Evolutionary conservation across 2,888 invertebrate genomes (phyloP).

Genomic region (Eulithis prunata): DNA sequence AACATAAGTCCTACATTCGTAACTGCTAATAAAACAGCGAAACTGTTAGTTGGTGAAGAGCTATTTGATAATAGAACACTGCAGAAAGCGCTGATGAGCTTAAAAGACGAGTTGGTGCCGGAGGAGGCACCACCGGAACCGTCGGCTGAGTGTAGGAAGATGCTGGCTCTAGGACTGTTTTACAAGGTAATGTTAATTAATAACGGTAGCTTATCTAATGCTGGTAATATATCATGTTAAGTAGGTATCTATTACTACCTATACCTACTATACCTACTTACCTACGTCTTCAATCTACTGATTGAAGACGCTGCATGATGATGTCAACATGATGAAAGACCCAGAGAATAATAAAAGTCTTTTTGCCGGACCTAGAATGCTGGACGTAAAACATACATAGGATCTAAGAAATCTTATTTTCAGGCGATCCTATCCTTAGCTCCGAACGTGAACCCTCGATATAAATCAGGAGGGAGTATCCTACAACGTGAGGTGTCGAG

Average conservation of each 20-base stretch:
- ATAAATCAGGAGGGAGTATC: constrained; percentile 80
- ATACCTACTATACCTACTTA: no score
- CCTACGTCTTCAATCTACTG: no score
- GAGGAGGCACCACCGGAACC: constrained; percentile 87
- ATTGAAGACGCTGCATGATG: no score
- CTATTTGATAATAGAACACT: constrained; percentile 73
- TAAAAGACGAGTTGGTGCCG: constrained; percentile 86
- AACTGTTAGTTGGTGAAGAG: constrained; percentile 68
- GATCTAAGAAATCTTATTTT: constrained; percentile 33
- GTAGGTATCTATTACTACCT: no score
- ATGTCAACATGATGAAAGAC: no score
- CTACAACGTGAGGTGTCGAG: constrained; percentile 86
- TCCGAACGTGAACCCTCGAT: constrained; percentile 70
- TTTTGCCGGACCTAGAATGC: neutral
- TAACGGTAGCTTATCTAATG: no score
- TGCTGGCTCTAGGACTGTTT: constrained; percentile 89
- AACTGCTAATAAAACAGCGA: constrained; percentile 85
- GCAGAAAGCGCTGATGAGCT: constrained; percentile 74
- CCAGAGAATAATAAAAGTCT: no score
- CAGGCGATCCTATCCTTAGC: constrained; percentile 83
- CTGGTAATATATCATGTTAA: no score
- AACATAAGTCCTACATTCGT: constrained; percentile 83
- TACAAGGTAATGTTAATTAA: constrained; percentile 86
- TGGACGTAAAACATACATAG: neutral
- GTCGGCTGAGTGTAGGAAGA: constrained; percentile 87